Evolutionary conservation across 2,113 vertebrate species (phyloP).

Genomic region (Callospermophilus lateralis): DNA sequence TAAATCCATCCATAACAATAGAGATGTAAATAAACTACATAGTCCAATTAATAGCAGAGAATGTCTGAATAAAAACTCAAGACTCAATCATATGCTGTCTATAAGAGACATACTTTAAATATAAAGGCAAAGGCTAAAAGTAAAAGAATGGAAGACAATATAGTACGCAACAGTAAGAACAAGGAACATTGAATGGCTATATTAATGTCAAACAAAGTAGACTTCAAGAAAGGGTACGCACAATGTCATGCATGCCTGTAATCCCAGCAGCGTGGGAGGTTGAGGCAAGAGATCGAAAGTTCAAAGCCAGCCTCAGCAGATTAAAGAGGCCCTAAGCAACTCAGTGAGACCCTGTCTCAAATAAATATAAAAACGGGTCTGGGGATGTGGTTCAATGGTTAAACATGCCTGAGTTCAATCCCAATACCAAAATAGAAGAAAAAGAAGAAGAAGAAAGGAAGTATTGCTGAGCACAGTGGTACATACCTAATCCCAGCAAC

Average conservation of each 20-base stretch:
- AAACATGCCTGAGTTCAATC: too few species aligned
- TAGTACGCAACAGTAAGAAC: neutral
- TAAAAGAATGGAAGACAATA: neutral
- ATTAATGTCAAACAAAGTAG: neutral
- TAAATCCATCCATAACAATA: neutral
- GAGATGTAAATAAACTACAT: slow-evolving; percentile 1
- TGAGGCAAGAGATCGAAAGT: too few species aligned
- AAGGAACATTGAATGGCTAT: neutral
- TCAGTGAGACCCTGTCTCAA: too few species aligned
- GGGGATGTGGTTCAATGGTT: too few species aligned
- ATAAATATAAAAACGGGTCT: too few species aligned
- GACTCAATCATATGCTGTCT: neutral
- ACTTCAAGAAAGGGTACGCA: neutral
- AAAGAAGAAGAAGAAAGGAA: too few species aligned
- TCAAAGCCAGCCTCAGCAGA: too few species aligned
- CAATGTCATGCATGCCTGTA: too few species aligned
- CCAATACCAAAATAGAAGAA: neutral
- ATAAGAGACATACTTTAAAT: neutral
- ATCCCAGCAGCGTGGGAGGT: too few species aligned
- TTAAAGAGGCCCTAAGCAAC: too few species aligned
- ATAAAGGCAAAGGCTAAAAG: neutral
- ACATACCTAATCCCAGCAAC: too few species aligned
- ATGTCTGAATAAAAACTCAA: neutral
- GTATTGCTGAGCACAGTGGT: too few species aligned
- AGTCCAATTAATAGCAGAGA: slow-evolving; percentile 1